Evolutionary conservation across 1,140 invertebrate genomes (phyloP).

Genomic region (Leptopilina boulardi): DNA sequence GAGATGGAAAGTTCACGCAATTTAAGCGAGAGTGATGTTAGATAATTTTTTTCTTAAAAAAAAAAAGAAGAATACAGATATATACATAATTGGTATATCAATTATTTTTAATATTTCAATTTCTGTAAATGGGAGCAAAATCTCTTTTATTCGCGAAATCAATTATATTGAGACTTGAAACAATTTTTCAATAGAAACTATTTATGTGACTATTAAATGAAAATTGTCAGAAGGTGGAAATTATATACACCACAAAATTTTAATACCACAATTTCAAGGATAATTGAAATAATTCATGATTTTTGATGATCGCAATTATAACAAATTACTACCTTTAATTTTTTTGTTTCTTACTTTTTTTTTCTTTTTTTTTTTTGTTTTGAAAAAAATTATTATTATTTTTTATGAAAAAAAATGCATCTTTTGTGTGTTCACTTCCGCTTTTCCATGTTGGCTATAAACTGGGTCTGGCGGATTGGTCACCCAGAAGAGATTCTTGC

Average conservation of each 20-base stretch:
- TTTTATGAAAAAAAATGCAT: neutral
- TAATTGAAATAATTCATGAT: neutral
- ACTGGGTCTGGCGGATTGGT: conserved; percentile 50
- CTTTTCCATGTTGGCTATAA: conserved; percentile 34
- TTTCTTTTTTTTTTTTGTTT: neutral
- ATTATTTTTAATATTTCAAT: neutral
- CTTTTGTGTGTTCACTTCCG: neutral
- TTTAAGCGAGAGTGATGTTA: conserved; percentile 25
- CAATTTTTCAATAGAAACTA: no score
- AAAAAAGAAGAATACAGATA: no score
- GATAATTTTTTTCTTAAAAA: neutral
- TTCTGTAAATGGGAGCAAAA: no score
- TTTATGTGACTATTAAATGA: no score
- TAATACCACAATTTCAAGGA: neutral
- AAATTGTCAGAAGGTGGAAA: no score
- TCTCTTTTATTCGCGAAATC: no score
- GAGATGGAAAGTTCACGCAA: conserved; percentile 20
- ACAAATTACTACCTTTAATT: no score
- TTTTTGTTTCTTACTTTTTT: neutral
- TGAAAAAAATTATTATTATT: no score
- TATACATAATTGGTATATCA: neutral
- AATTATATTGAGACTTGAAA: no score
- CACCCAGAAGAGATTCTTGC: conserved; percentile 39
- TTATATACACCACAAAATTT: no score
- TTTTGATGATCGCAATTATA: no score